Percentiles rank a stretch among this genome's conserved stretches.
phyloP scores from a whole-genome alignment of 2,113 vertebrate genomes.

The Archocentrus centrarchus region DNA sequence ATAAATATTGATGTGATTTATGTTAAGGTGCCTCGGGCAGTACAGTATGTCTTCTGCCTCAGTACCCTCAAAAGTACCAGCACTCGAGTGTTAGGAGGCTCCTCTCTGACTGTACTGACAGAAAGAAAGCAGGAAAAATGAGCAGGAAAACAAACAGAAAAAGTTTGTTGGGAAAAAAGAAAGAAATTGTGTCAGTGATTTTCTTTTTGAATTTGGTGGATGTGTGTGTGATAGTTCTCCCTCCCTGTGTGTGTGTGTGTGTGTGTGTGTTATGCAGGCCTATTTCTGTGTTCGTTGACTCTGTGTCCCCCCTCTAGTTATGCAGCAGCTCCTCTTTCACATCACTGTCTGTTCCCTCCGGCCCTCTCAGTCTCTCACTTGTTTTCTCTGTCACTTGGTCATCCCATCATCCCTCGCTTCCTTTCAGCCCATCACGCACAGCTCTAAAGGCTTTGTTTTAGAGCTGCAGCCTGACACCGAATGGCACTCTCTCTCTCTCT shows the following conservation, averaged over 20 bases:
- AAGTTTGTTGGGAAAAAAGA: neutral
- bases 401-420: slow-evolving; percentile 50
- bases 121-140: neutral
- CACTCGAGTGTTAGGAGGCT: neutral
- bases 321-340: slow-evolving; percentile 18
- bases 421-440: slow-evolving; percentile 37
- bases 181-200: neutral
- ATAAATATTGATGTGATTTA: neutral
- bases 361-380: slow-evolving; percentile 45
- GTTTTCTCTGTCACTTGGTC: slow-evolving; percentile 42
- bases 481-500: slow-evolving; percentile 41
- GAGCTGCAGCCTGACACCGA: slow-evolving; percentile 63
- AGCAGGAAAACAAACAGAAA: neutral
- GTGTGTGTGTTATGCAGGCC: neutral
- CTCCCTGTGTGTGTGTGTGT: neutral
- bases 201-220: neutral
- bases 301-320: slow-evolving; percentile 6
- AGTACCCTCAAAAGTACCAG: neutral
- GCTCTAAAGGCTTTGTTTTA: slow-evolving; percentile 55
- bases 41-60: neutral
- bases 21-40: neutral
- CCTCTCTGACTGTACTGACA: neutral
- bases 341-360: slow-evolving; percentile 12
- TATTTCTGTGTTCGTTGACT: neutral
- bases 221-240: fast-evolving